These are phyloP conservation scores for Pycnonotus jocosus DNA, from an alignment of 2,113 vertebrate species.

Conservation along the genomic window DNA sequence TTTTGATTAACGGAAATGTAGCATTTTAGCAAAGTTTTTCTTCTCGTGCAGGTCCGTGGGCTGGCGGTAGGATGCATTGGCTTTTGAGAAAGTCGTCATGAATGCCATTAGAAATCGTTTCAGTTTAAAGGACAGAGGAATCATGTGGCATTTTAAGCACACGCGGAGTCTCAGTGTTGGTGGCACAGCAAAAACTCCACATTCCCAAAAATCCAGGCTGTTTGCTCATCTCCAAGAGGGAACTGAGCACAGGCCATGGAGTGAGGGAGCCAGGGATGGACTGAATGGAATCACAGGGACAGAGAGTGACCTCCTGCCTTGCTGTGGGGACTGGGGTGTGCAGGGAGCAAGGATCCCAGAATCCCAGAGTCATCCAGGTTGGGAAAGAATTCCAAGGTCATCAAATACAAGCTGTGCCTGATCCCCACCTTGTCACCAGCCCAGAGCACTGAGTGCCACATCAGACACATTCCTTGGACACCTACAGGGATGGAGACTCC, in stretches of 20 bases:
- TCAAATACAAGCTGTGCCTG: accelerated
- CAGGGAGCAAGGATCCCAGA: not conserved
- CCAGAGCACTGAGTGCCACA: not conserved
- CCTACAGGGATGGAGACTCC: not conserved
- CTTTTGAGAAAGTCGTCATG: not conserved
- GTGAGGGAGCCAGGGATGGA: not conserved
- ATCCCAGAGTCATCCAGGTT: not conserved
- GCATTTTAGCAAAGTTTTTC: not conserved
- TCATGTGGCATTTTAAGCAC: not conserved
- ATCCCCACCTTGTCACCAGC: not conserved
- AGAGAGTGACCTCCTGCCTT: not conserved
- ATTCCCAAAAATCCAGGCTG: not conserved
- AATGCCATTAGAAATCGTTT: not conserved
- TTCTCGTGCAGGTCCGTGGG: not conserved
- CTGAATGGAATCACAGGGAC: accelerated
- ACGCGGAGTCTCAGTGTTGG: not conserved
- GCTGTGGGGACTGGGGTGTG: not conserved
- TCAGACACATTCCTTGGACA: not conserved
- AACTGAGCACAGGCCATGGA: accelerated
- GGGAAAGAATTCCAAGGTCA: not conserved
- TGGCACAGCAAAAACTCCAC: not conserved
- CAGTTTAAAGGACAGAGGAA: not conserved
- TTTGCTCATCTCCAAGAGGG: accelerated
- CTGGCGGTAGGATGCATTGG: not conserved
- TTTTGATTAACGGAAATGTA: slow-evolving; percentile 31